Evolutionary conservation across 2,888 invertebrate species (phyloP), one percentile per base, ranked within the genome.

Genomic region (Euclidia mi): DNA sequence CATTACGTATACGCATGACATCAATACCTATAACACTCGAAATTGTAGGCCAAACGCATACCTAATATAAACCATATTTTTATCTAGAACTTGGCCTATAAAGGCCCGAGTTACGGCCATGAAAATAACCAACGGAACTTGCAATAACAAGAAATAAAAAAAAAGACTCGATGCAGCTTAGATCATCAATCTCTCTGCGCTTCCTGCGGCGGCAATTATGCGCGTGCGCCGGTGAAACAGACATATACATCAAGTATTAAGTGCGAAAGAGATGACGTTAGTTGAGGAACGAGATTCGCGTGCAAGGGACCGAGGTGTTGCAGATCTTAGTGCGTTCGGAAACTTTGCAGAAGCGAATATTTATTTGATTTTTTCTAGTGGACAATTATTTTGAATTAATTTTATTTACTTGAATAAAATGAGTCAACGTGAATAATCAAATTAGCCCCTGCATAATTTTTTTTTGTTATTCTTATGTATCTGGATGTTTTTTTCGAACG

Each of bases 111-210:
- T n/a, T 10, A 14, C 11, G 28, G n/a, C 25, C 34, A 11, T 63
- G 59, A 69, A 67, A 70, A 67, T 75, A 72, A 56, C 70, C 67
- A 75, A 74, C 74, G 74, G 76, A 74, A 76, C 74, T 65, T 48
- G 47, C 55, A 72, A 62, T 62, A 73, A 62, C 58, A 49, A 60
- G 61, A 61, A 77, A 78, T 67, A 59, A 75, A 62, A 56, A 68
- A 70, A 71, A 76, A 58, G 63, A 69, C 79, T 81, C 83, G 83
- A 84, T 82, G 76, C 79, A 59, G 65, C 84, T 89, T 88, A 89
- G 87, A 89, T 90, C 91, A 90, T 92, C 90, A 90, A 90, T 89
- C 89, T 87, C 79, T 85, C 79, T 70, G 64, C 82, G 86, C 85
- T 90, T 92, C 91, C 91, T 90, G 86, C 83, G 87, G 76, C 76